These are phyloP conservation scores for Rhodinocichla rosea DNA, from an alignment of 2,113 vertebrate genomes.

Conservation along the genomic window DNA sequence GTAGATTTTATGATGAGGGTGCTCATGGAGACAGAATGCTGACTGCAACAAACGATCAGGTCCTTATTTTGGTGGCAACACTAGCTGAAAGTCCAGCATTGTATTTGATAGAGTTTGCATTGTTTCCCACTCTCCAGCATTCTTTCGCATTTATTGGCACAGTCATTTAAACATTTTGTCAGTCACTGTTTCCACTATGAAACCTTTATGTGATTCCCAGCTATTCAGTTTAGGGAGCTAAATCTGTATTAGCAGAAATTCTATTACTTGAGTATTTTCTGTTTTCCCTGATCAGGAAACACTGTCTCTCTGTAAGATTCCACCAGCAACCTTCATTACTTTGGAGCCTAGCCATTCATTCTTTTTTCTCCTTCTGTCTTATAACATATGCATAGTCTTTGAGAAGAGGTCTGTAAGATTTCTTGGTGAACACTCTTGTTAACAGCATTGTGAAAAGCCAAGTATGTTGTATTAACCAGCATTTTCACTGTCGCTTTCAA, in stretches of 20 bases:
- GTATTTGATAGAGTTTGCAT: neutral
- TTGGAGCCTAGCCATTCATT: neutral
- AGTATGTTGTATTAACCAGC: neutral
- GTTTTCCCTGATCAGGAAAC: neutral
- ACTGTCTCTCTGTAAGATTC: neutral
- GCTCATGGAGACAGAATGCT: neutral
- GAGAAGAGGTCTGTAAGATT: neutral
- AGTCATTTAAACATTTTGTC: neutral
- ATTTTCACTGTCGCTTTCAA: neutral
- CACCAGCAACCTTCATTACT: neutral
- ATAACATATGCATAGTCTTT: neutral
- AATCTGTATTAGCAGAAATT: neutral
- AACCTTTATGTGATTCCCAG: neutral
- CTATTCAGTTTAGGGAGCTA: neutral
- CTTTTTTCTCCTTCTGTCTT: neutral
- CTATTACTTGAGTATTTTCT: neutral
- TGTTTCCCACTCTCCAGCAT: neutral
- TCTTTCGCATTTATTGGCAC: neutral
- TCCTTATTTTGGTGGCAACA: neutral
- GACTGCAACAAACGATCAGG: neutral
- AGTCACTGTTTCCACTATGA: neutral
- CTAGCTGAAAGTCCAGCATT: neutral
- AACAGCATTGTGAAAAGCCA: neutral
- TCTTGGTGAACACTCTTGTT: neutral
- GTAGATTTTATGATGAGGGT: neutral